Evolutionary conservation across 2,797 vertebrate species (phyloP).

Genomic region (Neosilurus mollespiculum): DNA sequence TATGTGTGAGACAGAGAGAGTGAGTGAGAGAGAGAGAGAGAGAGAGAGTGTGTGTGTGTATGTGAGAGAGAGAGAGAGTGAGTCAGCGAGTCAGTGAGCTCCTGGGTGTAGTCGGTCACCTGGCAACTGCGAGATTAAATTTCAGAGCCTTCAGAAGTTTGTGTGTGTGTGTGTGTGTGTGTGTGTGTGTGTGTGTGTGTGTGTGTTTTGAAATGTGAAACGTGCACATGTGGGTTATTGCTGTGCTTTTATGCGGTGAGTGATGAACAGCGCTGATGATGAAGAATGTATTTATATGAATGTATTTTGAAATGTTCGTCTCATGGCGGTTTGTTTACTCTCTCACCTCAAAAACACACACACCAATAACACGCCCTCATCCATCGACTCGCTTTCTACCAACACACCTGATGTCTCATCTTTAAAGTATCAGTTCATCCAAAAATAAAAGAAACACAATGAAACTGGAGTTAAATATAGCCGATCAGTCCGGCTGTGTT

Average conservation of each 20-base stretch:
- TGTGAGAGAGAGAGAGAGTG: too few species aligned
- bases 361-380: too few species aligned
- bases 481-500: not conserved
- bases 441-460: not conserved
- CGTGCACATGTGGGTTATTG: not conserved
- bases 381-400: not conserved
- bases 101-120: constrained; percentile 68
- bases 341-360: not conserved
- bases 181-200: constrained; percentile 6
- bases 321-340: not conserved
- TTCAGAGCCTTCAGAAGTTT: constrained; percentile 52
- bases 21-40: too few species aligned
- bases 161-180: not conserved
- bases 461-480: not conserved
- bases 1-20: too few species aligned
- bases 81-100: too few species aligned
- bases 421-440: not conserved
- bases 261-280: not conserved
- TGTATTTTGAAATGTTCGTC: not conserved
- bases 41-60: too few species aligned
- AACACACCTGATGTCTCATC: not conserved
- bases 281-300: not conserved
- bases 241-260: not conserved
- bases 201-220: not conserved
- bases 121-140: constrained; percentile 75